phyloP scores from a whole-genome alignment of 2,113 vertebrate species.

The Accipiter virgatus region DNA sequence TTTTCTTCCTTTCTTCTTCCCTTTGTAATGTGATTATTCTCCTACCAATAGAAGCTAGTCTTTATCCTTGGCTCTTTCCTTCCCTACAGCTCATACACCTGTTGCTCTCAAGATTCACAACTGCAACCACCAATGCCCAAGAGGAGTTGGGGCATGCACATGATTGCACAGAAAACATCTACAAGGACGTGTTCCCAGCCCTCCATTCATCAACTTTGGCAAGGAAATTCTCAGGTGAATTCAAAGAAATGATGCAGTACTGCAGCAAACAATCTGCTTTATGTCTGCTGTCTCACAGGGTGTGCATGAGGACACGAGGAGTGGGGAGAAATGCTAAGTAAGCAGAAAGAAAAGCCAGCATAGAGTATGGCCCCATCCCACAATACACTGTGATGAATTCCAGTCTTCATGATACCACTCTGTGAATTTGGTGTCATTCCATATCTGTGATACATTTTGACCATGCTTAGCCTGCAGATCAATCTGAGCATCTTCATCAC shows the following conservation, averaged over 20 bases:
- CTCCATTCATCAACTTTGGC: background rate
- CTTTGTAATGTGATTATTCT: background rate
- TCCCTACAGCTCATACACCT: background rate
- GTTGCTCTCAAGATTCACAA: background rate
- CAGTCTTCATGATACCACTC: background rate
- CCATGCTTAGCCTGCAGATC: background rate
- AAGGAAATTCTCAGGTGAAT: background rate
- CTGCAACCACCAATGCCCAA: background rate
- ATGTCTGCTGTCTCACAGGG: background rate
- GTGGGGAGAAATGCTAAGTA: background rate
- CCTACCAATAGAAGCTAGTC: background rate
- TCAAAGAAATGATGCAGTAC: background rate
- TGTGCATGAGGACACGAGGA: background rate
- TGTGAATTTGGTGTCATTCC: background rate
- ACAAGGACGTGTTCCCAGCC: background rate
- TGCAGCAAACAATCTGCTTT: background rate
- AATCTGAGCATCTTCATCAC: background rate
- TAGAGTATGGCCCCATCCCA: background rate
- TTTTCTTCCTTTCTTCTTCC: background rate
- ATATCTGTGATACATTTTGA: background rate
- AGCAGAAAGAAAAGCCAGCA: background rate
- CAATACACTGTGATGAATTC: background rate
- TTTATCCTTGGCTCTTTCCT: background rate
- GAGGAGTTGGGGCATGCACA: background rate
- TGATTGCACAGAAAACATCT: background rate